Evolutionary conservation across 2,888 invertebrate genomes (phyloP), one percentile per base, ranked within the genome.

Genomic region (Cristatella mucedo): DNA sequence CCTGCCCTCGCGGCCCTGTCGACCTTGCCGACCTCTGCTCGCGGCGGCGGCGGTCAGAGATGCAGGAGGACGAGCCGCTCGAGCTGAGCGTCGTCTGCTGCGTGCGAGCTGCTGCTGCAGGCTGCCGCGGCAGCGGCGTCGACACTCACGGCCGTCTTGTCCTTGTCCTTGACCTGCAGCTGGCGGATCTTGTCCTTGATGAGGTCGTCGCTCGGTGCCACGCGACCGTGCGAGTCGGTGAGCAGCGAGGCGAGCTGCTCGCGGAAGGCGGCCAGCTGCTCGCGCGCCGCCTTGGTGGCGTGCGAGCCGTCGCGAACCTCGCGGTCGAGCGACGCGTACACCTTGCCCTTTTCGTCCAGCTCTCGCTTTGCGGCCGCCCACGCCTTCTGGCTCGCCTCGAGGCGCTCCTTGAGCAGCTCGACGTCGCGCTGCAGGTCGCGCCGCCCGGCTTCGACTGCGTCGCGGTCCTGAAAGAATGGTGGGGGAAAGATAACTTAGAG

Each of bases 221-320:
- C 43, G 4, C 38, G 36, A 18, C 42, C 43, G 38, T 48, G 53
- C 4, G 44, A 38, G 15, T 56, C 52, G 38, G 54, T 49, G 36
- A 65, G 47, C 6, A 63, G 36, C 24, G 45, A 44, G 1, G 59
- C 55, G 13, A 64, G 41, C 40, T 58, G 51, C 33, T 65, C 61
- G 30, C 48, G 50, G 51, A 63, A 61, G 13, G 52, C 33, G 21
- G 21, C 38, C 16, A 41, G 3, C 16, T 18, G n/a, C 16, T 15
- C 19, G 13, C 26, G 36, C 15, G 18, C 5, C n/a, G 21, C 26
- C 15, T 36, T 36, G 6, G 36, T 29, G 22, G 24, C 26, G 5
- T 36, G 36, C 13, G 36, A 36, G 36, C 26, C 26, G 15, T 36
- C 36, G 9, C 36, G 22, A 19, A 38, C 30, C 33, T 48, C 56